Evolutionary conservation across 2,888 invertebrate genomes (phyloP), one percentile per base, ranked within the genome.

Genomic region (Ditylenchus weischeri): DNA sequence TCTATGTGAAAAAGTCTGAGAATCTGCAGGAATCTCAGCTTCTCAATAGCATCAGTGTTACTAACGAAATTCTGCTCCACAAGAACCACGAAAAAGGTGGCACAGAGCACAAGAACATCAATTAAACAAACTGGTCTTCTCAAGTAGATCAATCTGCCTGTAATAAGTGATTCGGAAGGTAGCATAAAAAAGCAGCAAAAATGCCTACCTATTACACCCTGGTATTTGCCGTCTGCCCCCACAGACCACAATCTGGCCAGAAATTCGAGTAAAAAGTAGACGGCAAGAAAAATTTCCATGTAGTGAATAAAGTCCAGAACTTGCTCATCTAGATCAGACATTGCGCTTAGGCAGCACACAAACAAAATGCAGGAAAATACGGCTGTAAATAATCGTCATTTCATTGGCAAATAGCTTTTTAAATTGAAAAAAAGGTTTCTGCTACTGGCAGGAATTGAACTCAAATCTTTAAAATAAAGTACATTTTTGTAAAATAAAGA

Each of bases 1-100:
- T 79, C 79, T 47, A 79, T 76, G 73, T 79, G 79, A 36, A 79
- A 74, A 2, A 79, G 69, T 19, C 79, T 72, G 35, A 79, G 66
- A 64, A 79, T 79, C 70, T 79, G 70, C 38, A 78, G 43, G 57
- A 75, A 69, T 35, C 69, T 64, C 19, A 75, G 50, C 7, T 66
- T 64, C n/a, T 76, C 71, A 43, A 76, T 58, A n/a, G 29, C 59
- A 36, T 43, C 19, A 49, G 58, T 48, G 38, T 49, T 50, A 7
- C 36, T 61, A 36, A 60, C 66, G 38, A 70, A 57, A 21, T 59
- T 66, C 1, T 71, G 66, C 15, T 78, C 67, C 8, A 79, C 65
- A 7, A 73, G 67, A 11, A 79, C 67, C 6, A 79, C 65, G 7
- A 73, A 62, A 61, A 80, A 69, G 1, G 78, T 77, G 21, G 73